Conservation (phyloP, 2,797 vertebrate species). For the Chelon auratus region DNA sequence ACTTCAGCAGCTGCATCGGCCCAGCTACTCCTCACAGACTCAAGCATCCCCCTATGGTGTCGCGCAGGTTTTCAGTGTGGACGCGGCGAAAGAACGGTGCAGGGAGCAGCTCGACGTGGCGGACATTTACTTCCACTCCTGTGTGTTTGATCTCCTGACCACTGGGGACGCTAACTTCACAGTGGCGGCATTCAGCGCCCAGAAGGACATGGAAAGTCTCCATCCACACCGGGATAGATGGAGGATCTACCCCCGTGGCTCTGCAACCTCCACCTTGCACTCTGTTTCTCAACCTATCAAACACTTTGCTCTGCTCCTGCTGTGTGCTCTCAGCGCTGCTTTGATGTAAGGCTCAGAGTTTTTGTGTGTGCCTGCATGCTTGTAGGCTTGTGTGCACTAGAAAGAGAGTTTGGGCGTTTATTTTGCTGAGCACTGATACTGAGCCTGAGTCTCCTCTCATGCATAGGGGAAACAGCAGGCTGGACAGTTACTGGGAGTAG, state of each 20-base stretch:
- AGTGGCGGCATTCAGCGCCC: slow-evolving; percentile 91
- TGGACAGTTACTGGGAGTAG: slow-evolving; percentile 42
- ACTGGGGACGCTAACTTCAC: slow-evolving; percentile 97
- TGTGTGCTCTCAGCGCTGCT: slow-evolving; percentile 71
- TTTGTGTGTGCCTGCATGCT: slow-evolving; percentile 37
- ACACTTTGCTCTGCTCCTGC: slow-evolving; percentile 75
- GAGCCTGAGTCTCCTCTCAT: slow-evolving; percentile 50
- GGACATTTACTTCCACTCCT: slow-evolving; percentile 98
- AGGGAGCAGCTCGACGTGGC: slow-evolving; percentile 91
- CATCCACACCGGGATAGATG: slow-evolving; percentile 92
- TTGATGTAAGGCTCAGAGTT: slow-evolving; percentile 48
- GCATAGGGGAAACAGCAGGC: slow-evolving; percentile 37
- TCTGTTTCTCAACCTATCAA: slow-evolving; percentile 34
- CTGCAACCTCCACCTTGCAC: slow-evolving; percentile 40
- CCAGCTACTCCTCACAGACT: slow-evolving; percentile 68
- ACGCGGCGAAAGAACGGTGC: slow-evolving; percentile 89
- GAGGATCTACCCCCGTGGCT: slow-evolving; percentile 91
- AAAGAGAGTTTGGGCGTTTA: slow-evolving; percentile 48
- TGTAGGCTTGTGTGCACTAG: slow-evolving; percentile 64
- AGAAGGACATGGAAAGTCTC: slow-evolving; percentile 93
- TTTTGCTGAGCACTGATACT: slow-evolving; percentile 66
- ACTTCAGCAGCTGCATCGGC: slow-evolving; percentile 67
- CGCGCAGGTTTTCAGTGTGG: slow-evolving; percentile 84
- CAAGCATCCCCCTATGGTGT: slow-evolving; percentile 60
- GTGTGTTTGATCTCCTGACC: slow-evolving; percentile 96